Percentiles rank a stretch among this genome's conserved stretches.
Conservation (phyloP, 2,113 vertebrate species). For the Stigmatopora argus region DNA sequence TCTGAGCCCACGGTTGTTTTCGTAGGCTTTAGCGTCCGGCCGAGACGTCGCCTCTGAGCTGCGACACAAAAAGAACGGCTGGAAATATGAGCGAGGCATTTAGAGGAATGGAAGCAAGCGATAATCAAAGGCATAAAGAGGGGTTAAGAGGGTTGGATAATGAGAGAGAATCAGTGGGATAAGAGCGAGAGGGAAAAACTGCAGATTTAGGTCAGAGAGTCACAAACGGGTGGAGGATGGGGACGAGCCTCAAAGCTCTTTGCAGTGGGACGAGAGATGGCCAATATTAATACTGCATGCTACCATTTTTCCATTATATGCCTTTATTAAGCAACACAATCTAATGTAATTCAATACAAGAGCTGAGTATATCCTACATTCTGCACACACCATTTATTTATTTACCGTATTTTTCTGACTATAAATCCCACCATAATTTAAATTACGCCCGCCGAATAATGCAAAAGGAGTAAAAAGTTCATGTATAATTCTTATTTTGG, state of each 20-base stretch:
- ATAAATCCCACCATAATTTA: too few species aligned
- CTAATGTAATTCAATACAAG: background rate
- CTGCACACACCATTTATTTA: background rate
- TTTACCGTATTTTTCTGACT: background rate
- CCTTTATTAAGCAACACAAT: background rate
- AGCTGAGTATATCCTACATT: background rate
- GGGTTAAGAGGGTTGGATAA: slow-evolving; percentile 55
- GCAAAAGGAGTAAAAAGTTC: too few species aligned
- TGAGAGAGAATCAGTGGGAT: slow-evolving; percentile 47
- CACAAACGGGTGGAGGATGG: slow-evolving; percentile 45
- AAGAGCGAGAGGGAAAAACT: slow-evolving; percentile 24
- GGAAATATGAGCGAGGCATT: slow-evolving; percentile 28
- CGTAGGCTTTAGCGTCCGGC: slow-evolving; percentile 10
- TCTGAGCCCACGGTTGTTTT: slow-evolving; percentile 26
- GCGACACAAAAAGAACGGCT: slow-evolving; percentile 12
- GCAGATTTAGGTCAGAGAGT: slow-evolving; percentile 64
- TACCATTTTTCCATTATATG: slow-evolving; percentile 5
- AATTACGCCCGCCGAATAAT: too few species aligned
- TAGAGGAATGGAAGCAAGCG: slow-evolving; percentile 27
- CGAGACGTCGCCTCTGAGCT: slow-evolving; percentile 18
- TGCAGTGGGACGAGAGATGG: slow-evolving; percentile 14
- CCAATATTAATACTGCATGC: background rate
- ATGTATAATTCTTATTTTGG: too few species aligned
- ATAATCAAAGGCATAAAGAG: slow-evolving; percentile 53
- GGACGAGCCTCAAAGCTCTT: slow-evolving; percentile 37